Percentiles rank a stretch among this genome's conserved stretches.
phyloP scores from a whole-genome alignment of 2,113 vertebrate genomes.

The Bucco capensis region DNA sequence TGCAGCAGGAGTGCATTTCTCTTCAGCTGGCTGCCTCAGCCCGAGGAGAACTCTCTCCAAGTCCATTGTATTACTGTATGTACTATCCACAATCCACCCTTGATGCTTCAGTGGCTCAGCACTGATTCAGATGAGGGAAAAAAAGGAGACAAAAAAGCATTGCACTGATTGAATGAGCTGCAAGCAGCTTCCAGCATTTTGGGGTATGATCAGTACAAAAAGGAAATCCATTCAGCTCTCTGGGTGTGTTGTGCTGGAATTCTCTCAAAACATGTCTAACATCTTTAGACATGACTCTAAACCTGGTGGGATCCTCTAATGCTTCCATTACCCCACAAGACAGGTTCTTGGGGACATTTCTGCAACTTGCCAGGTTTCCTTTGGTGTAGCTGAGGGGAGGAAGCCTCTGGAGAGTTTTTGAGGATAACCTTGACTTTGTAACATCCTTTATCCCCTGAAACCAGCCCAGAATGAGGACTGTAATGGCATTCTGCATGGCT shows the following conservation, averaged over 20 bases:
- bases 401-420: background rate
- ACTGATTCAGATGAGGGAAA: background rate
- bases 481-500: background rate
- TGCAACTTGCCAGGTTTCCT: accelerated
- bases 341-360: background rate
- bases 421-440: background rate
- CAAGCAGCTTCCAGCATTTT: background rate
- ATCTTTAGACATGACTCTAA: background rate
- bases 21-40: background rate
- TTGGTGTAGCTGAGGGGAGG: background rate
- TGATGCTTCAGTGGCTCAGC: accelerated
- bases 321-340: background rate
- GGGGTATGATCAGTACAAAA: background rate
- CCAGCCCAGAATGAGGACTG: background rate
- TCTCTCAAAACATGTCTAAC: background rate
- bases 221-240: background rate
- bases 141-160: no score
- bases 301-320: background rate
- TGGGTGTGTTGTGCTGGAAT: background rate
- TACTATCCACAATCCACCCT: background rate
- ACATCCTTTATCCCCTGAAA: background rate
- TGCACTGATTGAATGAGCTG: background rate
- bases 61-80: background rate
- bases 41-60: background rate
- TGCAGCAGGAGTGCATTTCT: background rate